Evolutionary conservation across 2,888 invertebrate genomes (phyloP), one percentile per base, ranked within the genome.

Genomic region (Theretra japonica): DNA sequence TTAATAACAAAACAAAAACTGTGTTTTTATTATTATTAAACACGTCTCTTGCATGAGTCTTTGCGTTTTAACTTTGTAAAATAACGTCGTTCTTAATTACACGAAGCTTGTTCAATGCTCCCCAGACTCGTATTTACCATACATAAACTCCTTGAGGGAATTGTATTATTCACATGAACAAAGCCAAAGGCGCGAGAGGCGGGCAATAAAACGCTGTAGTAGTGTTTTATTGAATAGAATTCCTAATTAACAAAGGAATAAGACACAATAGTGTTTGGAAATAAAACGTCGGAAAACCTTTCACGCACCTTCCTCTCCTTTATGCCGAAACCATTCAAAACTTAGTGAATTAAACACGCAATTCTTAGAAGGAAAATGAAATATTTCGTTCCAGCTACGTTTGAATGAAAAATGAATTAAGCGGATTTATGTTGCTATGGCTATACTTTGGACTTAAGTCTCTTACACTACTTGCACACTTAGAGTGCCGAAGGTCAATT

Each of bases 231-330:
- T 65, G 65, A 65, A 65, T 65, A 65, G 65, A 65, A 65, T 65
- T 65, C 21, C 15, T 65, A 23, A 65, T 65, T 48, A 65, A 65
- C 65, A 65, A 65, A 65, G 48, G 65, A 8, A 48, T 23, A 57
- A 57, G 56, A 62, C 56, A 75, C 73, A 76, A 75, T 73, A 57
- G 73, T 65, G 57, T 19, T 56, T 69, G 71, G 72, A 15, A 72
- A 65, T 48, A 65, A 65, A 41, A 23, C 70, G 73, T 70, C 76
- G 76, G 77, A 76, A 77, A 77, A 75, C 75, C 76, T 76, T 79
- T 79, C 76, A 73, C 73, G 71, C 69, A 69, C 68, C 74, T 75
- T 79, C 79, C 79, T 74, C 75, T 56, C 74, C 70, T 70, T 75
- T 77, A 75, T 75, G 50, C 68, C 48, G 30, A 69, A 68, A 53